Percentiles rank a stretch among this genome's conserved stretches.
phyloP scores from a whole-genome alignment of 2,113 vertebrate species.

The Percopsis transmontana region DNA sequence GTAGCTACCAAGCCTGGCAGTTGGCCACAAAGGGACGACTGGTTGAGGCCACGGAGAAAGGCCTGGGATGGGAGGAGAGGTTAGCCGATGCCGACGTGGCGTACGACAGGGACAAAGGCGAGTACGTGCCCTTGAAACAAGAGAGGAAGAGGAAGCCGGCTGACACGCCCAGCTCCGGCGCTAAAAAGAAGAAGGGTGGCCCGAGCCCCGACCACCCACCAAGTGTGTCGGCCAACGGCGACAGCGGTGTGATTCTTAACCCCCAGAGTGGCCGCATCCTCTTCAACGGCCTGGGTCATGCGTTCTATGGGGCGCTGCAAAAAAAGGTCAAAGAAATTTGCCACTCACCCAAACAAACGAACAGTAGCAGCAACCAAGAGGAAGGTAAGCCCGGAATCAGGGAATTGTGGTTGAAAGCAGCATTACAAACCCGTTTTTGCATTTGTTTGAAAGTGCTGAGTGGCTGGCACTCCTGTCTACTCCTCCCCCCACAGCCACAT shows the following conservation, averaged over 20 bases:
- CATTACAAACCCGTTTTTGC: too few relatives aligned
- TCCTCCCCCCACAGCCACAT: too few relatives aligned
- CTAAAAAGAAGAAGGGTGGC: conserved; percentile 71
- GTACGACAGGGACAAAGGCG: conserved; percentile 85
- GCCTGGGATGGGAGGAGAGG: conserved; percentile 87
- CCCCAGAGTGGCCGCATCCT: conserved; percentile 63
- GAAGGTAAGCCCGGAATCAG: conserved; percentile 48
- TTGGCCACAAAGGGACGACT: conserved; percentile 90
- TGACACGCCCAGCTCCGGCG: conserved; percentile 65
- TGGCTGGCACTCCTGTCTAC: too few relatives aligned
- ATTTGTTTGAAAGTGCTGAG: neutral
- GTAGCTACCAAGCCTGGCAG: conserved; percentile 97
- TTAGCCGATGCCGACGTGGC: conserved; percentile 85
- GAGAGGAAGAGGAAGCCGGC: conserved; percentile 90
- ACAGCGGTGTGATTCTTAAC: conserved; percentile 48
- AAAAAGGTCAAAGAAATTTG: conserved; percentile 52
- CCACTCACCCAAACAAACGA: conserved; percentile 34
- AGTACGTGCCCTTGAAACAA: conserved; percentile 85
- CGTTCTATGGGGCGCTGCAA: conserved; percentile 70
- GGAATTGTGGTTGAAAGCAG: neutral
- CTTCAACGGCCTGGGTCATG: conserved; percentile 70
- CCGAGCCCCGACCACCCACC: conserved; percentile 23
- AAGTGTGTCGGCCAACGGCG: conserved; percentile 30
- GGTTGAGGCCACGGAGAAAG: conserved; percentile 86
- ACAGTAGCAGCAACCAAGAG: conserved; percentile 39